Conservation (phyloP, 2,888 invertebrate genomes). For the Resseliella maxima region DNA sequence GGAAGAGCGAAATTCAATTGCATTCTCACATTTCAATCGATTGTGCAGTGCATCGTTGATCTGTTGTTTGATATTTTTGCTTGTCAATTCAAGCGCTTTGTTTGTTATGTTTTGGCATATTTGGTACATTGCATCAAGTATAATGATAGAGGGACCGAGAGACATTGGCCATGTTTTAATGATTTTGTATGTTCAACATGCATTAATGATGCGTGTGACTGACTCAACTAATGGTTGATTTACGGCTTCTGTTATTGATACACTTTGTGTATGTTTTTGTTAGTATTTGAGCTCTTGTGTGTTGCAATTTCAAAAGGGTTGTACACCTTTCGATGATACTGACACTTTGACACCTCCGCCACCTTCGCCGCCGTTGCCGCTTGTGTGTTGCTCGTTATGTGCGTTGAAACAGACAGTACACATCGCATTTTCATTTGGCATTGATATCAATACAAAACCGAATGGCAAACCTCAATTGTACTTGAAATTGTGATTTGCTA, state of each 20-base stretch:
- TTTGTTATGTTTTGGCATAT: constrained; percentile 39
- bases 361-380: too few relatives aligned
- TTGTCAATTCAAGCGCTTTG: neutral
- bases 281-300: neutral
- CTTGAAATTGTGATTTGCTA: constrained; percentile 1
- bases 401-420: neutral
- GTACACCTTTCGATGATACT: constrained; percentile 40
- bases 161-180: constrained; percentile 48
- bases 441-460: constrained; percentile 18
- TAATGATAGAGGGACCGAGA: neutral
- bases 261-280: neutral
- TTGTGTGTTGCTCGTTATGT: neutral
- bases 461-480: neutral
- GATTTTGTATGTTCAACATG: constrained; percentile 41
- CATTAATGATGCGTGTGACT: constrained; percentile 51
- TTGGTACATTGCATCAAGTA: neutral
- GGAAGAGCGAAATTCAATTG: neutral
- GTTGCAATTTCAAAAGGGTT: constrained; percentile 54
- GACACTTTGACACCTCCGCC: neutral
- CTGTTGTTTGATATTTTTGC: constrained; percentile 27
- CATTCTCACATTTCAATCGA: constrained; percentile 32
- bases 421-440: neutral
- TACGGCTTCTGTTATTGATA: neutral
- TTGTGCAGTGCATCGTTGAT: neutral
- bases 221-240: neutral